These are phyloP conservation scores for Limonius californicus DNA, from an alignment of 1,140 invertebrate genomes.

Conservation along the genomic window DNA sequence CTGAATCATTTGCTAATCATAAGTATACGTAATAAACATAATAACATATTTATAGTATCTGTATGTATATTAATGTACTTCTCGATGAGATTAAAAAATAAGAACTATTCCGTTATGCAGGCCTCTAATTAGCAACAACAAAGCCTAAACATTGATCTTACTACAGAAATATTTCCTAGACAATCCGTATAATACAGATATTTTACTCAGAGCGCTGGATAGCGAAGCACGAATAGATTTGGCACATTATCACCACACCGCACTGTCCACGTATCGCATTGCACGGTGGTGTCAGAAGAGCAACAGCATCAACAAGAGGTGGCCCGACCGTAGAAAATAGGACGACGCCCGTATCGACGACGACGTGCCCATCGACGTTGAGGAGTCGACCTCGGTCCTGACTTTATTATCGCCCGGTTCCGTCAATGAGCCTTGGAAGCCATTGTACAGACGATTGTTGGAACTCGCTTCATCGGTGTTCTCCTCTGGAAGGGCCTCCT, in stretches of 20 bases:
- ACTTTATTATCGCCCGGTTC: slow-evolving; percentile 26
- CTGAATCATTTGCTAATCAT: not conserved
- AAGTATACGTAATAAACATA: not conserved
- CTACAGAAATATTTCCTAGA: slow-evolving; percentile 25
- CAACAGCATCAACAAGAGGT: slow-evolving; percentile 32
- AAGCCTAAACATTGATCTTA: slow-evolving; percentile 33
- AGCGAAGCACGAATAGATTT: slow-evolving; percentile 47
- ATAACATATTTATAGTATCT: slow-evolving; percentile 1
- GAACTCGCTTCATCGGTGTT: slow-evolving; percentile 22
- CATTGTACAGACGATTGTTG: slow-evolving; percentile 39
- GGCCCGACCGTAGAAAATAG: not conserved
- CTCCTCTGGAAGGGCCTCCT: slow-evolving; percentile 26
- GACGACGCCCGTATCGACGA: too few species aligned
- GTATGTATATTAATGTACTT: slow-evolving; percentile 5
- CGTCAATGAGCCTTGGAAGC: slow-evolving; percentile 40
- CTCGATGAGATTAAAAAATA: slow-evolving; percentile 7
- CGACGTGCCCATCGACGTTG: not conserved
- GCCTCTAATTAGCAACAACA: slow-evolving; percentile 25
- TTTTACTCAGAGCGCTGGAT: slow-evolving; percentile 34
- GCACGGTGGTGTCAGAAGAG: slow-evolving; percentile 31
- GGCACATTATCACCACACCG: slow-evolving; percentile 45
- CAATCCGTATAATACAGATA: slow-evolving; percentile 34
- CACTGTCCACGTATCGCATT: slow-evolving; percentile 33
- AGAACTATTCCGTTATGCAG: slow-evolving; percentile 5
- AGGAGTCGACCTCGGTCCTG: not conserved